Conservation (phyloP, 2,113 vertebrate species). For the Monarcha castaneiventris region DNA sequence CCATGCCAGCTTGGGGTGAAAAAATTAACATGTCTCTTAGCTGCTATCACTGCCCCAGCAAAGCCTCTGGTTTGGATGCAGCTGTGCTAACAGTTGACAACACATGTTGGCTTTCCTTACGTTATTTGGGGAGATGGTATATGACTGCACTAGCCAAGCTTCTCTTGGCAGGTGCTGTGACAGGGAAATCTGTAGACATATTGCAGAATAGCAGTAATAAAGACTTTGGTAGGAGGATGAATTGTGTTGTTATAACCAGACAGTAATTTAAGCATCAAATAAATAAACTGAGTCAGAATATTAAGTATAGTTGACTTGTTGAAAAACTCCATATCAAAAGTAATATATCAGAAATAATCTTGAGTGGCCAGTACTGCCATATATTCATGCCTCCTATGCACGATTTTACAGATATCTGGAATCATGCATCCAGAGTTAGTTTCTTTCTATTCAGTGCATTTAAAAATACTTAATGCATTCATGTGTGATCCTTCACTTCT, state of each 20-base stretch:
- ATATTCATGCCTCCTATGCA: neutral
- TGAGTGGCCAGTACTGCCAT: neutral
- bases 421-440: neutral
- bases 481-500: neutral
- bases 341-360: neutral
- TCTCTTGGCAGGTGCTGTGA: slow-evolving; percentile 25
- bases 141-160: neutral
- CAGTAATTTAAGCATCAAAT: neutral
- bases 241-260: neutral
- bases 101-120: neutral
- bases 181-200: slow-evolving; percentile 15
- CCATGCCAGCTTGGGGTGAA: neutral
- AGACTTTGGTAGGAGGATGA: neutral
- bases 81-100: slow-evolving; percentile 8
- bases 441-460: neutral
- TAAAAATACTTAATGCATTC: neutral
- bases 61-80: slow-evolving; percentile 1
- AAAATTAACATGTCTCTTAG: neutral
- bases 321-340: neutral
- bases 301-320: neutral
- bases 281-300: neutral
- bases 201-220: slow-evolving; percentile 27
- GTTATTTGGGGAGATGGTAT: neutral
- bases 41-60: neutral
- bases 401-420: neutral